Percentiles rank a stretch among this genome's conserved stretches.
Conservation (phyloP, 2,888 invertebrate species). For the Volucella inflata region DNA sequence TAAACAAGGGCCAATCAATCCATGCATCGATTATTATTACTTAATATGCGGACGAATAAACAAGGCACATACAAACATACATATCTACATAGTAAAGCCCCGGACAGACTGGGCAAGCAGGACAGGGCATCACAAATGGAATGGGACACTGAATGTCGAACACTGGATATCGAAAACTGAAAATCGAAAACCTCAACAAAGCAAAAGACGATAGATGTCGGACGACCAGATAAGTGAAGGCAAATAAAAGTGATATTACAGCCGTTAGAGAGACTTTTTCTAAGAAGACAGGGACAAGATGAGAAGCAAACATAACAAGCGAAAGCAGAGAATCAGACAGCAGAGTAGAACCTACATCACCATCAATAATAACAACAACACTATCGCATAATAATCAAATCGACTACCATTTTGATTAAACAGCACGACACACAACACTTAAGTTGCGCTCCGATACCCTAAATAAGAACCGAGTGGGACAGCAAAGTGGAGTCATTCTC, state of each 20-base stretch:
- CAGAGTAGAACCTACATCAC: not conserved
- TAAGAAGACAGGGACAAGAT: conserved; percentile 5
- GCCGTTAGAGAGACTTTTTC: not conserved
- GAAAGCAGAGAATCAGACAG: not conserved
- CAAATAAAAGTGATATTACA: conserved; percentile 38
- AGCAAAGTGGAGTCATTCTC: conserved; percentile 41
- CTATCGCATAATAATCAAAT: conserved; percentile 70
- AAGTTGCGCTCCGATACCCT: conserved; percentile 54
- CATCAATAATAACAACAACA: not conserved
- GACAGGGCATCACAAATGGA: conserved; percentile 38
- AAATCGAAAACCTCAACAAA: not conserved
- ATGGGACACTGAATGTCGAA: conserved; percentile 33
- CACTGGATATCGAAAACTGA: no score
- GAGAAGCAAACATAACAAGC: conserved; percentile 37
- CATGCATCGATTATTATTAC: conserved; percentile 68
- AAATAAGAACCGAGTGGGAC: conserved; percentile 49
- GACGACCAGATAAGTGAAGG: not conserved
- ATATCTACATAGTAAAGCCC: not conserved
- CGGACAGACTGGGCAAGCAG: not conserved
- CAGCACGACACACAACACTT: conserved; percentile 67
- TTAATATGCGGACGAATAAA: conserved; percentile 52
- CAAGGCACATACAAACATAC: conserved; percentile 14
- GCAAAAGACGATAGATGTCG: not conserved
- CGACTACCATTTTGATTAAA: conserved; percentile 67
- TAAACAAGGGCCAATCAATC: conserved; percentile 69